phyloP scores from a whole-genome alignment of 1,140 invertebrate species.

The Cataglyphis hispanica region DNA sequence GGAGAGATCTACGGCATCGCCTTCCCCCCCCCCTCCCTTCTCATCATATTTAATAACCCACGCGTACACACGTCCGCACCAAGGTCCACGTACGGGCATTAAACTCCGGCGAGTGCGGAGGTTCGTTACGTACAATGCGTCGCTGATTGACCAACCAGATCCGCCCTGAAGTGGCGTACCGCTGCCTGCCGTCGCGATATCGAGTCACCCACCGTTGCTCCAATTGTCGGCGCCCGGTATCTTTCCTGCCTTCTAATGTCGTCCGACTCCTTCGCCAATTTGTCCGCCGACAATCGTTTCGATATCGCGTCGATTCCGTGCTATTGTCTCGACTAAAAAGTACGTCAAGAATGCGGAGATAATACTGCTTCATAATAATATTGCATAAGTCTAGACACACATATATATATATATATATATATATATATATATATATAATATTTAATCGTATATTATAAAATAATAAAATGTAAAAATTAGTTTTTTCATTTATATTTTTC shows the following conservation, averaged over 20 bases:
- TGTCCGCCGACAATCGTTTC: conserved; percentile 29
- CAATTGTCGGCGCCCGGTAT: conserved; percentile 74
- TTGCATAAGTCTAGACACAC: background rate
- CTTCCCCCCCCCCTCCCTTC: conserved; percentile 16
- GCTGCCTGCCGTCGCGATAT: conserved; percentile 75
- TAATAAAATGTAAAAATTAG: background rate
- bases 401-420: too few species aligned
- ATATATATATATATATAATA: too few species aligned
- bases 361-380: background rate
- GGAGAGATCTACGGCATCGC: background rate
- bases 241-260: conserved; percentile 69
- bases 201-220: conserved; percentile 74
- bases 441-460: background rate
- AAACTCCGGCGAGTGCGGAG: conserved; percentile 78
- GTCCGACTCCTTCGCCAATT: conserved; percentile 72
- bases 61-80: conserved; percentile 69
- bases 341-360: background rate
- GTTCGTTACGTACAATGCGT: conserved; percentile 82
- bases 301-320: background rate
- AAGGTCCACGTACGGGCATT: conserved; percentile 77
- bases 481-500: background rate
- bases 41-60: conserved; percentile 79
- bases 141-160: conserved; percentile 82
- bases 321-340: background rate
- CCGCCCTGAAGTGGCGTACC: conserved; percentile 77